Base-by-base conservation (phyloP, 2,113 vertebrate genomes). In the Chaetodon auriga region DNA sequence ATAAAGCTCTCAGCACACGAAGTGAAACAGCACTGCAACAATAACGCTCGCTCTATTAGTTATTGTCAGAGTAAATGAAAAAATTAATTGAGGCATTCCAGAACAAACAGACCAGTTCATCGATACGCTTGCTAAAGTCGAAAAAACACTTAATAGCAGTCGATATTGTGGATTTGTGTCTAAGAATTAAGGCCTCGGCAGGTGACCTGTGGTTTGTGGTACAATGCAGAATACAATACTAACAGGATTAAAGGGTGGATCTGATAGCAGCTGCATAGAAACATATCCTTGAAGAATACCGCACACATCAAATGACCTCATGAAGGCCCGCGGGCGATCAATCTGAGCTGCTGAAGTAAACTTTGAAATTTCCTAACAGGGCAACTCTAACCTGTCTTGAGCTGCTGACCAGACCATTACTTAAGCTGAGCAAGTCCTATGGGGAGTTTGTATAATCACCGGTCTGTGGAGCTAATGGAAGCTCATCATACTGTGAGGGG, bases 391-490 rank as follows among this genome's bases (percentile, higher is more conserved):
- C 83, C 76, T 80, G 87, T 78, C 76, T 81, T 55, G 73, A 87
- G 88, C 90, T 89, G 89, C 87, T 94, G 92, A 94, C 92, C 92
- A 93, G 83, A 91, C 83, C 89, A 87, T 94, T 94, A 95, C 92
- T 93, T 93, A 94, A 88, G 85, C 55, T 73, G 90, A 92, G 89
- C 91, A 76, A 85, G 87, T 92, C 91, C 93, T 92, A 68, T 81
- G 87, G 94, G 92, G 87, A 86, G 89, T 83, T 91, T 89, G 80
- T 92, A 76, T 94, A 95, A 95, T 95, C 94, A 95, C 87, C 80
- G 87, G 86, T 90, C 90, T 92, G 90, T 83, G 79, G 65, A 90
- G 91, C 91, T 95, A 95, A 96, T 95, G 94, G 95, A 94, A 92
- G 88, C 93, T 94, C 92, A 93, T 94, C 93, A 91, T 90, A 89